phyloP scores from a whole-genome alignment of 1,140 invertebrate genomes.

The Dreissena rostriformis region DNA sequence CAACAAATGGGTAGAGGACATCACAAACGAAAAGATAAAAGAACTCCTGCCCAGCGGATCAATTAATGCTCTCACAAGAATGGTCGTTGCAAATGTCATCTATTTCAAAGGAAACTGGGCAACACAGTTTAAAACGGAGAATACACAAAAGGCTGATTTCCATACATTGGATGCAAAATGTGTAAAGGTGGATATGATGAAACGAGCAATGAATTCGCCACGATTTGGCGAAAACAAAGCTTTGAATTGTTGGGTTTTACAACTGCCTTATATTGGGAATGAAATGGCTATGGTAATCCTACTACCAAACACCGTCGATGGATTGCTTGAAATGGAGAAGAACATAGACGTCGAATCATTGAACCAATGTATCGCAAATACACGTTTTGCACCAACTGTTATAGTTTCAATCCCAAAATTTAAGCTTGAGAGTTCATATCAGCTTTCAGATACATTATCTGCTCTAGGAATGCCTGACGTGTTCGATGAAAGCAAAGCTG shows the following conservation, averaged over 20 bases:
- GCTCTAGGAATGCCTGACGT: constrained; percentile 83
- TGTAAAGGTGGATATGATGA: constrained; percentile 75
- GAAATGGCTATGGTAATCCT: constrained; percentile 87
- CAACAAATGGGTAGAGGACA: constrained; percentile 87
- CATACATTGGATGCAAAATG: constrained; percentile 27
- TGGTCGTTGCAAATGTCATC: constrained; percentile 89
- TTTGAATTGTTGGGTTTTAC: constrained; percentile 88
- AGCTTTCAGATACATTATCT: constrained; percentile 79
- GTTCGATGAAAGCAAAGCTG: constrained; percentile 39
- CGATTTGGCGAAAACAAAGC: constrained; percentile 86
- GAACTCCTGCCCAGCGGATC: constrained; percentile 83
- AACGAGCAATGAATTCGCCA: constrained; percentile 66
- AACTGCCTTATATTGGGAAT: constrained; percentile 87
- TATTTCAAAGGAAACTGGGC: constrained; percentile 91
- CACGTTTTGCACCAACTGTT: constrained; percentile 50
- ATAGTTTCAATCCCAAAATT: constrained; percentile 85
- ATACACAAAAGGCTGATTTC: constrained; percentile 82
- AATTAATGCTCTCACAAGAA: constrained; percentile 83
- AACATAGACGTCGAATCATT: constrained; percentile 82
- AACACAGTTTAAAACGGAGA: constrained; percentile 84
- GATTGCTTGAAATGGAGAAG: constrained; percentile 81
- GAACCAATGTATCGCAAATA: constrained; percentile 5
- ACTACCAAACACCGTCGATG: constrained; percentile 83
- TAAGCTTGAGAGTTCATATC: constrained; percentile 84
- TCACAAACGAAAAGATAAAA: constrained; percentile 86